Evolutionary conservation across 1,140 invertebrate species (phyloP).

Genomic region (Notospermus geniculatus): DNA sequence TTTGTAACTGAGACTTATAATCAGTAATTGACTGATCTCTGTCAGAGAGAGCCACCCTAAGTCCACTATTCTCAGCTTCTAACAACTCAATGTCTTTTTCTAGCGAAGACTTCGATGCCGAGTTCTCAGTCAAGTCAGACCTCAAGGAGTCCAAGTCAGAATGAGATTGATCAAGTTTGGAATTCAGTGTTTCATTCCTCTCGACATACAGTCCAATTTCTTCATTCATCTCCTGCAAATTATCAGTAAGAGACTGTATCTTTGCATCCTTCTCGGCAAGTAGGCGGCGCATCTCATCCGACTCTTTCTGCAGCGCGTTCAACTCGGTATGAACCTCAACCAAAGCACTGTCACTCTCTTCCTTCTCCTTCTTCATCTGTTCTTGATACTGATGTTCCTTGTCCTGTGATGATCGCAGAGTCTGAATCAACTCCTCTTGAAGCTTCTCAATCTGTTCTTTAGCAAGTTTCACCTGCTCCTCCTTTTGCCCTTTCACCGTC

Average conservation of each 20-base stretch:
- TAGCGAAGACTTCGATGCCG: too few relatives aligned
- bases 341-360: background rate
- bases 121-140: too few relatives aligned
- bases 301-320: too few relatives aligned
- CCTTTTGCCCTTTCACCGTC: background rate
- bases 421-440: background rate
- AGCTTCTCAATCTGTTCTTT: conserved; percentile 10
- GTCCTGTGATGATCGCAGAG: background rate
- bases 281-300: too few relatives aligned
- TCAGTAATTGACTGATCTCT: too few relatives aligned
- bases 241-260: conserved; percentile 8
- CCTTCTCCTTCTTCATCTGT: background rate
- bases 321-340: too few relatives aligned
- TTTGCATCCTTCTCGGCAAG: conserved; percentile 10
- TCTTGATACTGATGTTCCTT: conserved; percentile 5
- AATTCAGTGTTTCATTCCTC: background rate
- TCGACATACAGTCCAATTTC: background rate
- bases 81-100: too few relatives aligned
- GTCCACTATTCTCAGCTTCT: too few relatives aligned
- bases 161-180: background rate
- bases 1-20: too few relatives aligned
- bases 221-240: conserved; percentile 13
- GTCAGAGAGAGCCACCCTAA: too few relatives aligned
- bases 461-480: background rate
- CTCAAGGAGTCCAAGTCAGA: too few relatives aligned